Evolutionary conservation across 2,113 vertebrate species (phyloP), one percentile per base, ranked within the genome.

Genomic region (Apus apus): DNA sequence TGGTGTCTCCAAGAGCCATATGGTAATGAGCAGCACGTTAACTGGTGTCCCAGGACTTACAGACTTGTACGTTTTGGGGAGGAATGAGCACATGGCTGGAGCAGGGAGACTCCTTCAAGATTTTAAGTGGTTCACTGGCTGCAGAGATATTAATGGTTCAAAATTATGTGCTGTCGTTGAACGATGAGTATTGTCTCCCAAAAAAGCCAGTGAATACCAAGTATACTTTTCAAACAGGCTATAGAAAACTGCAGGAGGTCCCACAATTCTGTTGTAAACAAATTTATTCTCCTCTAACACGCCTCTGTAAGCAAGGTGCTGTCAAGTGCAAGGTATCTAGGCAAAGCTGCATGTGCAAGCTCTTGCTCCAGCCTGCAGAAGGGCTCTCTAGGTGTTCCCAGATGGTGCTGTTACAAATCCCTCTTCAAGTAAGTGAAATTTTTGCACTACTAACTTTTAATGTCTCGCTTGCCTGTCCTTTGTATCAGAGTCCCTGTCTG

Each of bases 381-480:
- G 85, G 85, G 68, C 62, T 89, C 85, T 93, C 94, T 19, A 91
- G 87, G 85, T 89, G 89, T 87, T 66, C 74, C 86, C 93, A 89
- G 86, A 90, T 95, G 95, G 79, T 85, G 26, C 83, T 89, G 61
- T 78, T 77, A 50, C 0, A 58, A 92, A 83, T 90, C 60, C 81
- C 60, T 94, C 90, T 90, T 95, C 89, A 95, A 32, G 82, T 93
- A 96, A 96, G 88, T 74, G 51, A 87, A 72, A 27, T 89, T 90
- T 96, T 74, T 93, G 68, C 32, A 7, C 67, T 73, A 27, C 38
- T 70, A 75, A 65, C 95, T 96, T 61, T 73, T 94, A 89, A 64
- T 80, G 12, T 89, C 86, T 90, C 32, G 23, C 43, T 70, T 78
- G 53, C 76, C 61, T 86, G 82, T 89, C 86, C 72, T 46, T 73